A percentile compares a stretch with the other conserved stretches of the same genome.
Conservation (phyloP, 2,113 vertebrate genomes). For the Amphilophus citrinellus region DNA sequence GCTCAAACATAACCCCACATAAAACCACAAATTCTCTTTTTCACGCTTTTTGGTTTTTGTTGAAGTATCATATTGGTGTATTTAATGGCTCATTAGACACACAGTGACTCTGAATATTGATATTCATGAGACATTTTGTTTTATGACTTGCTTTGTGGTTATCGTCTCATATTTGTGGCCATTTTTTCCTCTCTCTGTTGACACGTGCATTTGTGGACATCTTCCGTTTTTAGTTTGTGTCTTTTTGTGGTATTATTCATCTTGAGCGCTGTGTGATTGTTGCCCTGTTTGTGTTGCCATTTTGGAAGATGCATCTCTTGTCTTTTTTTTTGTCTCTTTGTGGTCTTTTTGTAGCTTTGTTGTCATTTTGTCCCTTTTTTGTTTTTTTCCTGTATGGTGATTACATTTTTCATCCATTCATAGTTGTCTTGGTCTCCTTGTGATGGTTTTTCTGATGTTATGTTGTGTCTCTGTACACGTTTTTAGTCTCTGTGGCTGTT, state of each 20-base stretch:
- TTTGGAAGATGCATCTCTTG: background rate
- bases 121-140: background rate
- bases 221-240: background rate
- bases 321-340: too few species aligned
- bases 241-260: background rate
- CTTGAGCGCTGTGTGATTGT: accelerated
- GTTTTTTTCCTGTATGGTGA: background rate
- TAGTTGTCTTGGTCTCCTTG: background rate
- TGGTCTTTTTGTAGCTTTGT: background rate
- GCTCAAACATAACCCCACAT: slow-evolving; percentile 17
- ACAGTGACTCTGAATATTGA: background rate
- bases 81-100: background rate
- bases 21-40: background rate
- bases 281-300: background rate
- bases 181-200: background rate
- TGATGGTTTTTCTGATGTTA: accelerated
- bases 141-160: background rate
- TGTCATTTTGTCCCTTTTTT: background rate
- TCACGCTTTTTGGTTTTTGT: slow-evolving; percentile 10
- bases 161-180: background rate
- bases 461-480: too few species aligned
- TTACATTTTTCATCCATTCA: background rate
- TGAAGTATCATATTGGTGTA: background rate
- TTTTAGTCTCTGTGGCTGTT: background rate
- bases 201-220: background rate